Conservation (phyloP, 1,140 invertebrate genomes). For the Mercenaria mercenaria region DNA sequence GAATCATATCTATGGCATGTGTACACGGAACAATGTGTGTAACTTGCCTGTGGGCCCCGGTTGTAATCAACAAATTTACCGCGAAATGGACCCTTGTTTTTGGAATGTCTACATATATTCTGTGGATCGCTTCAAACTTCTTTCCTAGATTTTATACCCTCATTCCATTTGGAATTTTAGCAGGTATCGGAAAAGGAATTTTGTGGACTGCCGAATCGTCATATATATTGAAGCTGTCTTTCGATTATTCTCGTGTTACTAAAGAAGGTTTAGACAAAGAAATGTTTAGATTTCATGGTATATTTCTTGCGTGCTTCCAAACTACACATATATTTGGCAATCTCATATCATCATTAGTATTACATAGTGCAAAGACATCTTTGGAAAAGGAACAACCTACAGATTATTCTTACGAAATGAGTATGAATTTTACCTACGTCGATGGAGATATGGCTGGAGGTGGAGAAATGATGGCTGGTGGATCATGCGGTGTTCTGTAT, state of each 20-base stretch:
- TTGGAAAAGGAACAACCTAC: background rate
- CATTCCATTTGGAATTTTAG: slow-evolving; percentile 83
- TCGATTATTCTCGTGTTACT: slow-evolving; percentile 80
- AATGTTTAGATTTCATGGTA: slow-evolving; percentile 84
- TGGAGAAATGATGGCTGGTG: background rate
- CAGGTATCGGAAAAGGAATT: slow-evolving; percentile 84
- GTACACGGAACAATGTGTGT: slow-evolving; percentile 83
- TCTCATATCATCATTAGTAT: slow-evolving; percentile 82
- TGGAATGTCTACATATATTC: slow-evolving; percentile 82
- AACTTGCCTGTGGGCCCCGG: slow-evolving; percentile 82
- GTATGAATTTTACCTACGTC: background rate
- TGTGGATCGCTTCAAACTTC: slow-evolving; percentile 85
- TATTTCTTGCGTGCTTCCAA: slow-evolving; percentile 86
- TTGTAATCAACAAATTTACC: slow-evolving; percentile 82
- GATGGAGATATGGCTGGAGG: background rate
- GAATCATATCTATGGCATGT: slow-evolving; percentile 82
- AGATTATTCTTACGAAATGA: background rate
- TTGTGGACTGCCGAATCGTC: slow-evolving; percentile 84
- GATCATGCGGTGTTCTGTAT: slow-evolving; percentile 24
- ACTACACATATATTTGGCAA: slow-evolving; percentile 86
- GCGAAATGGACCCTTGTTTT: slow-evolving; percentile 84
- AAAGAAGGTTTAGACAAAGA: slow-evolving; percentile 81
- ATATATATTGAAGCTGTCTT: slow-evolving; percentile 84
- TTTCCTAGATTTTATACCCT: slow-evolving; percentile 84
- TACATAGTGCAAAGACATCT: slow-evolving; percentile 59